These are phyloP conservation scores for Liasis olivaceus DNA, from an alignment of 2,797 vertebrate species.

Conservation along the genomic window DNA sequence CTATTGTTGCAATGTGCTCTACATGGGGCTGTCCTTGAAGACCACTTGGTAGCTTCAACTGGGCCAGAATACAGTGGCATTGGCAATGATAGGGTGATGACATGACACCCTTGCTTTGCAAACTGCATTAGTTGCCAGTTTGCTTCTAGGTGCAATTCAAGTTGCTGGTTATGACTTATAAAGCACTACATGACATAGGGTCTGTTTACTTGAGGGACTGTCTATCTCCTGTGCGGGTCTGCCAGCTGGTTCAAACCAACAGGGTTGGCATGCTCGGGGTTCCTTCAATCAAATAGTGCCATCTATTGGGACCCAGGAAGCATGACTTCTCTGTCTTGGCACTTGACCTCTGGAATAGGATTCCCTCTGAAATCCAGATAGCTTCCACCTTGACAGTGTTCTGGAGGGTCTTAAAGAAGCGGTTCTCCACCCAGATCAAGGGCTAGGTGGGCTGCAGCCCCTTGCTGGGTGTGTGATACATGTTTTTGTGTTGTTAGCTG, in stretches of 20 bases:
- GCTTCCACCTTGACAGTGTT: neutral
- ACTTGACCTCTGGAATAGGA: neutral
- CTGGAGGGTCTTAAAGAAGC: neutral
- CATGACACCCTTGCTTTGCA: neutral
- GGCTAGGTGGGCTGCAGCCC: neutral
- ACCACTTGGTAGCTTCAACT: neutral
- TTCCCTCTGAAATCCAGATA: neutral
- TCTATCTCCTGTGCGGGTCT: neutral
- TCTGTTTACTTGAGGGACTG: neutral
- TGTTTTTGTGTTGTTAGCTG: neutral
- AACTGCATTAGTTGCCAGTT: neutral
- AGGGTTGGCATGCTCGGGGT: neutral
- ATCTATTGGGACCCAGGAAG: neutral
- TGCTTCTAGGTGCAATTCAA: neutral
- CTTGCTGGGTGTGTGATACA: neutral
- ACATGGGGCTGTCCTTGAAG: neutral
- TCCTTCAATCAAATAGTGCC: neutral
- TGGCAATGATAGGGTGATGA: neutral
- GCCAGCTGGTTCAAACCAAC: neutral
- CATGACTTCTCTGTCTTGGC: neutral
- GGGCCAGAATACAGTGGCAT: neutral
- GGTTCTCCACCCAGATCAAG: neutral
- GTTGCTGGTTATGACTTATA: neutral
- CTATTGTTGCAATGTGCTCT: neutral
- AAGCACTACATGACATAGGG: neutral